Evolutionary conservation across 2,888 invertebrate species (phyloP), one percentile per base, ranked within the genome.

Genomic region (Cephonodes hylas): DNA sequence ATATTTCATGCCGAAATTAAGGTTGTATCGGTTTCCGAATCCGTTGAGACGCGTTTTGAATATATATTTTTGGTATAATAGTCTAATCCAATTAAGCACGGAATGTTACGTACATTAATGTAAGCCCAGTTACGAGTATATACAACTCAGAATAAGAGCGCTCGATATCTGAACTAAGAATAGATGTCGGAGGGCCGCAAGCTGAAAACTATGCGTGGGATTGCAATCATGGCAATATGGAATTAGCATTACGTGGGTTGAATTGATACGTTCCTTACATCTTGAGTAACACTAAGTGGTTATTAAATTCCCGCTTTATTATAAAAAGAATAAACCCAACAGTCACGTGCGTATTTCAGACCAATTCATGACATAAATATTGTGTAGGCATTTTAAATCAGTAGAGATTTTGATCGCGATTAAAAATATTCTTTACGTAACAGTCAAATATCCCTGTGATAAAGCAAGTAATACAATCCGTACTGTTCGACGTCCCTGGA

Each of bases 11-110:
- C 31, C 53, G 31, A 53, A 53, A 53, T 53, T 31, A 53, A 53
- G 53, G 53, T 53, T 53, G 53, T 53, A 53, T 53, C 53, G 27
- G 27, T 53, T 53, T 31, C 53, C 53, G 53, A 53, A 53, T 53
- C 53, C 53, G 31, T 18, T 18, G 53, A 53, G 53, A 53, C 53
- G 27, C 53, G 31, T 53, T 53, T 53, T 53, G 53, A 53, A 53
- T 53, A 53, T 31, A 38, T 38, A 53, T 53, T 27, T 53, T 53
- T 18, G 15, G 18, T 31, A 10, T 53, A 18, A 31, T 53, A 31
- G 27, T 31, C 18, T 53, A 10, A 53, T 31, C 27, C 31, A 53
- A 31, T 53, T 53, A 53, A 18, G 18, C 18, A 18, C 31, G 44
- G 44, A 6, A 8, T 18, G 15, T 15, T 15, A 48, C 13, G 15